Percentiles rank a stretch among this genome's conserved stretches.
Conservation (phyloP, 2,113 vertebrate species). For the Amphiprion ocellaris region DNA sequence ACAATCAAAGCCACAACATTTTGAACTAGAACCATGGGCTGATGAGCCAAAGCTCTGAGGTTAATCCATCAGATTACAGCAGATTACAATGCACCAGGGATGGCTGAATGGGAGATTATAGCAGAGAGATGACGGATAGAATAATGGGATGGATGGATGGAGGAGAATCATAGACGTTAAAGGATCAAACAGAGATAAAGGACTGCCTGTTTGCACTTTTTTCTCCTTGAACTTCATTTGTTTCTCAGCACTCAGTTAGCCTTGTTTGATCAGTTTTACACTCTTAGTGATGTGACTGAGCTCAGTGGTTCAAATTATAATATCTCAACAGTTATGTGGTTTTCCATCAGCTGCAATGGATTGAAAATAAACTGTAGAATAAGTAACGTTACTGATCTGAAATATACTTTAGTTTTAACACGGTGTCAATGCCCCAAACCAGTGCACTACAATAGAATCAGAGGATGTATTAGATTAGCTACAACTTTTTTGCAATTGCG, state of each 20-base stretch:
- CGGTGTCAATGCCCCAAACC: background rate
- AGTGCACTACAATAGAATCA: background rate
- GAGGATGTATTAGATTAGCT: background rate
- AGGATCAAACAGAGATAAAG: constrained; percentile 52
- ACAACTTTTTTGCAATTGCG: background rate
- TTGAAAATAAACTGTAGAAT: background rate
- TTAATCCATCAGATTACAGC: constrained; percentile 81
- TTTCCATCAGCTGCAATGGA: background rate
- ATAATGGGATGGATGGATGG: constrained; percentile 55
- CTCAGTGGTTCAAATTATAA: background rate
- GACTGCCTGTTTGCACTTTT: constrained; percentile 5
- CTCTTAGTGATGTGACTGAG: background rate
- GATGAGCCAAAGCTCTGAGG: constrained; percentile 68
- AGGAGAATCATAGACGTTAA: constrained; percentile 50
- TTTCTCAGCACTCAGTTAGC: background rate
- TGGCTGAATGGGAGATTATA: constrained; percentile 64
- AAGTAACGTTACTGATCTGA: background rate
- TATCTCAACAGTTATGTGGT: background rate
- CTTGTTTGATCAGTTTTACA: background rate
- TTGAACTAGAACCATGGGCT: constrained; percentile 47
- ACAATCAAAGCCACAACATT: constrained; percentile 14
- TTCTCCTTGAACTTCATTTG: constrained; percentile 14
- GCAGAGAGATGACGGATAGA: constrained; percentile 55
- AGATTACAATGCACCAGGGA: constrained; percentile 74
- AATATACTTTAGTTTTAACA: background rate